These are phyloP conservation scores for Vannuccia rotundouncinata DNA, from an alignment of 2,888 invertebrate species.

Conservation along the genomic window DNA sequence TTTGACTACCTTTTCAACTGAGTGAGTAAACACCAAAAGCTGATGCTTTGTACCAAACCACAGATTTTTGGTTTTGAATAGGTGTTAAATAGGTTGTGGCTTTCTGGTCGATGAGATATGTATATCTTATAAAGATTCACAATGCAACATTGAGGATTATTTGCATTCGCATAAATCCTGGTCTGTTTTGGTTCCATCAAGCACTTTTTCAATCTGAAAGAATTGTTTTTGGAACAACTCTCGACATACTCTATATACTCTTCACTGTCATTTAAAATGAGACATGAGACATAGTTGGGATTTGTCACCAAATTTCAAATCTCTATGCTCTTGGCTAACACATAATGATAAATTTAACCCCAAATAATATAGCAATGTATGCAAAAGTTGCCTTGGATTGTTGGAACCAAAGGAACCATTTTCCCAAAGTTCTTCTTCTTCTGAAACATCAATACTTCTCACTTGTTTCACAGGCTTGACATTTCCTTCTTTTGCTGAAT, in stretches of 20 bases:
- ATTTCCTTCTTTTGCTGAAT: slow-evolving; percentile 14
- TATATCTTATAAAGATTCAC: not conserved
- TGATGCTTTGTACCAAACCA: slow-evolving; percentile 16
- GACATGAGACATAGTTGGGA: slow-evolving; percentile 17
- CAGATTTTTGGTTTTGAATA: not conserved
- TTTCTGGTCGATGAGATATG: not conserved
- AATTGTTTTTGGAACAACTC: slow-evolving; percentile 22
- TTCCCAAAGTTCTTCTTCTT: slow-evolving; percentile 17
- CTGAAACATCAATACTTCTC: not conserved
- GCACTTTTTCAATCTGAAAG: slow-evolving; percentile 16
- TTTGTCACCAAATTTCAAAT: slow-evolving; percentile 10
- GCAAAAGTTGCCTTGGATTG: not conserved
- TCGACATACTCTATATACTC: slow-evolving; percentile 25
- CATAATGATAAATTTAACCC: slow-evolving; percentile 7
- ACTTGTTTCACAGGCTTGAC: slow-evolving; percentile 6
- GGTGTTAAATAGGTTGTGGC: slow-evolving; percentile 12
- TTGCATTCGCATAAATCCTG: slow-evolving; percentile 18
- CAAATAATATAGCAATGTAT: slow-evolving; percentile 7
- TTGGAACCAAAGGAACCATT: slow-evolving; percentile 16
- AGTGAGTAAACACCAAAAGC: not conserved
- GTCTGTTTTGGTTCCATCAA: slow-evolving; percentile 18
- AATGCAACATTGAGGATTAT: slow-evolving; percentile 14
- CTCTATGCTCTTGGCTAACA: slow-evolving; percentile 18
- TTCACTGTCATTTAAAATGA: not conserved
- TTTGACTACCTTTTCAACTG: not conserved